Evolutionary conservation across 2,888 invertebrate species (phyloP), one percentile per base, ranked within the genome.

Genomic region (Spicauda simplicius): DNA sequence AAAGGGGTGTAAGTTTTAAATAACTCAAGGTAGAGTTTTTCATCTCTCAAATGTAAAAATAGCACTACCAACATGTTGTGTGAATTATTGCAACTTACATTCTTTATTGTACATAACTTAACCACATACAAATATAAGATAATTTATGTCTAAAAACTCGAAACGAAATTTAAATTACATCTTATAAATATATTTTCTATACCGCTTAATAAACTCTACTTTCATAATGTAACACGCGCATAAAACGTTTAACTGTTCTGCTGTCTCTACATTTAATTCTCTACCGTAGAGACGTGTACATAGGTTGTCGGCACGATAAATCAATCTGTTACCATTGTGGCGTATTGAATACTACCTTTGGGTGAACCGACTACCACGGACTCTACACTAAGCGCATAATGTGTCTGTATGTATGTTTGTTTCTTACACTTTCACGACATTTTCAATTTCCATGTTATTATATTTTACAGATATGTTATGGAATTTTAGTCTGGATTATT

Each of bases 271-370:
- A 58, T 37, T 68, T 80, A 81, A 57, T 64, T 58, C 65, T 59
- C 53, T 54, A 20, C 59, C 12, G 19, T 54, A 48, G 53, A 63
- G 54, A 63, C 56, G 59, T 66, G 65, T 66, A 66, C 59, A 30
- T 59, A 66, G 59, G 65, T 61, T 67, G 85, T 82, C 86, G 85
- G 85, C 81, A 82, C 84, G 82, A 90, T 91, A 90, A 88, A 91
- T 91, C 91, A 91, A 88, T 88, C 84, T 72, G 72, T 72, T 77
- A 75, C 83, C 79, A 67, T 67, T 67, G 67, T 67, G 61, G 61
- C 65, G 53, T 66, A 66, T 66, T 66, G 66, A 66, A 66, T 66
- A 66, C 54, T 58, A 30, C 53, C 65, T 65, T 45, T 8, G 45
- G 25, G 50, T 57, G 50, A 11, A 53, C 41, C 8, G 41, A 45